phyloP scores from a whole-genome alignment of 2,113 vertebrate genomes.

The Odontesthes bonariensis region DNA sequence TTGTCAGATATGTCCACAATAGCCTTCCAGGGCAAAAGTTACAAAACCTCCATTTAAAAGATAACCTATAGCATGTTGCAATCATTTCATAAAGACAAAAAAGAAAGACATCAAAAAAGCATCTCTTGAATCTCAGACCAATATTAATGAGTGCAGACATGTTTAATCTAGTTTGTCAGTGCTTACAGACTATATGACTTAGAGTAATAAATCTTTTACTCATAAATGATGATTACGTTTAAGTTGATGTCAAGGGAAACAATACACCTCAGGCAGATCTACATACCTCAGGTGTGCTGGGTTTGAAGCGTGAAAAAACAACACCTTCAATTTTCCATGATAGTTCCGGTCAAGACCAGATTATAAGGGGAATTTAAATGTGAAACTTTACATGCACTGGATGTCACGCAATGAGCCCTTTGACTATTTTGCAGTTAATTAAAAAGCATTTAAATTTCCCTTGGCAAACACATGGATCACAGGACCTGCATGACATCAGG shows the following conservation, averaged over 20 bases:
- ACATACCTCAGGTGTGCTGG: neutral
- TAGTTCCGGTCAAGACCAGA: neutral
- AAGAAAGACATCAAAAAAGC: constrained; percentile 6
- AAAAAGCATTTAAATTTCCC: neutral
- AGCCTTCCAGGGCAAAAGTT: neutral
- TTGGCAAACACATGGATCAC: neutral
- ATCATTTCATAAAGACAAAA: neutral
- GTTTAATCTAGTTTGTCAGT: constrained; percentile 44
- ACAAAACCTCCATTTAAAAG: neutral
- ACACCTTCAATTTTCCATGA: neutral
- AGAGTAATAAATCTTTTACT: constrained; percentile 40
- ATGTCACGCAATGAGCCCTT: neutral
- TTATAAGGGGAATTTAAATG: neutral
- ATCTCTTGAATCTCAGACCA: constrained; percentile 22
- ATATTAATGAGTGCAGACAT: constrained; percentile 32
- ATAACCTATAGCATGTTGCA: neutral
- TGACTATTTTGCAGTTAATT: neutral
- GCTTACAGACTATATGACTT: constrained; percentile 17
- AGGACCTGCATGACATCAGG: neutral
- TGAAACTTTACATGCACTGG: neutral
- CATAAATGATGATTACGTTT: constrained; percentile 14
- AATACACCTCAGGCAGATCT: constrained; percentile 9
- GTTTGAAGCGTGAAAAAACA: neutral
- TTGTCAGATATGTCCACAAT: neutral
- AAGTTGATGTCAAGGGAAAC: constrained; percentile 6